Percentiles rank a stretch among this genome's conserved stretches.
Conservation (phyloP, 2,797 vertebrate species). For the Melanotaenia parkinsoni region DNA sequence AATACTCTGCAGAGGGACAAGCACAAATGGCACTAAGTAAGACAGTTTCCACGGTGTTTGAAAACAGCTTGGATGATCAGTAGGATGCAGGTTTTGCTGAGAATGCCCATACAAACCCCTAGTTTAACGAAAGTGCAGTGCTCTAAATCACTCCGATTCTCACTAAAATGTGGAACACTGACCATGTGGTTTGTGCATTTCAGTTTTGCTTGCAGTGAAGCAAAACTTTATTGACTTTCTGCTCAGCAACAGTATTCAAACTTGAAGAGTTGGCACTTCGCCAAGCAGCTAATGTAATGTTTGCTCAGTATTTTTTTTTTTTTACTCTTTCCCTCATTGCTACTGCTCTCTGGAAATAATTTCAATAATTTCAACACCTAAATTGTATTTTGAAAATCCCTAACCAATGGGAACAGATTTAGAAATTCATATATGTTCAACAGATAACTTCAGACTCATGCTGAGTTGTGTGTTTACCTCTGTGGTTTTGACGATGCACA, state of each 20-base stretch:
- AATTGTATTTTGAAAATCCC: no score
- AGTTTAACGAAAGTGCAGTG: neutral
- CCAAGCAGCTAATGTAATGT: neutral
- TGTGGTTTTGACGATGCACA: neutral
- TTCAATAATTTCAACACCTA: neutral
- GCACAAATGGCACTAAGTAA: neutral
- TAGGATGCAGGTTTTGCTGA: neutral
- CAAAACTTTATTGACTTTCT: neutral
- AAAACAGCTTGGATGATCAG: neutral
- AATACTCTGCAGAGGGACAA: neutral
- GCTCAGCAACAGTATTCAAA: neutral
- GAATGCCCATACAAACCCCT: neutral
- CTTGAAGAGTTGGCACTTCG: neutral
- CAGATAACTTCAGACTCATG: neutral
- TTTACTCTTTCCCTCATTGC: neutral
- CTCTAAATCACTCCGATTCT: neutral
- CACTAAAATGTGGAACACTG: neutral
- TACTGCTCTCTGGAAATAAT: neutral
- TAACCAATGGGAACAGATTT: neutral
- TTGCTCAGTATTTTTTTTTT: neutral
- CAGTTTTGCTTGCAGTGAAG: neutral
- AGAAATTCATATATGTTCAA: neutral
- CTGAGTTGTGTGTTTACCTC: neutral
- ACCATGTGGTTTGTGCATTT: neutral
- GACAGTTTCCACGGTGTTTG: neutral